Base-by-base conservation (phyloP, 2,113 vertebrate species). In the Percopsis transmontana region DNA sequence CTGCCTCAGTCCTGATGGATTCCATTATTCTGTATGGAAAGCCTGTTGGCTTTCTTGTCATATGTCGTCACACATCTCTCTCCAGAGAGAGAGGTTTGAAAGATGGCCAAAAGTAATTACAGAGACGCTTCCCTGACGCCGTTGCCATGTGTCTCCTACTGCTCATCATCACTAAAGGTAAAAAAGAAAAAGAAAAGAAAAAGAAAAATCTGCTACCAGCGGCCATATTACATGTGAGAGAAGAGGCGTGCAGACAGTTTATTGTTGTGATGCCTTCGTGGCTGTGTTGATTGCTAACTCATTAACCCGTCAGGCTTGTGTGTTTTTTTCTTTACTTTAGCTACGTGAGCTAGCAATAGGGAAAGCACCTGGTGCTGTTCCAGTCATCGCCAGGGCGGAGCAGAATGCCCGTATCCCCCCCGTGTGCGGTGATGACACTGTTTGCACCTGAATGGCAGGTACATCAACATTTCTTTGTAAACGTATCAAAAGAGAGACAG, bases 61-160 rank as follows among this genome's bases (percentile, higher is more conserved):
- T 84, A 92, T 90, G 89, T 91, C 90, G 91, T 92, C 91, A 91
- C 90, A 92, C 91, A 90, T 92, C 90, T 92, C 86, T 92, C 88
- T 92, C 87, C 84, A 87, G 91, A 91, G 88, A 86, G 86, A 82
- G 80, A 66, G 82, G 85, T 90, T 91, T 92, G 91, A 92, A 90
- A 91, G 91, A 92, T 91, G 90, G 91, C 90, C 91, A 91, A 89
- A 89, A 91, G 90, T 93, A 91, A 93, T 93, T 92, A 91, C 87
- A 89, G 86, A 83, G 84, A 87, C 77, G 78, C 82, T 82, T 91
- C 81, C 88, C 90, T 81, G 87, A 83, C 82, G 82, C 82, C 61
- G 79, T 81, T 83, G 82, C 86, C 79, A 74, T 85, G 88, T 83
- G 89, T 87, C 81, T 78, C 84, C 80, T 82, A 74, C 82, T 63